Evolutionary conservation across 2,888 invertebrate genomes (phyloP).

Genomic region (Protonemura montana): DNA sequence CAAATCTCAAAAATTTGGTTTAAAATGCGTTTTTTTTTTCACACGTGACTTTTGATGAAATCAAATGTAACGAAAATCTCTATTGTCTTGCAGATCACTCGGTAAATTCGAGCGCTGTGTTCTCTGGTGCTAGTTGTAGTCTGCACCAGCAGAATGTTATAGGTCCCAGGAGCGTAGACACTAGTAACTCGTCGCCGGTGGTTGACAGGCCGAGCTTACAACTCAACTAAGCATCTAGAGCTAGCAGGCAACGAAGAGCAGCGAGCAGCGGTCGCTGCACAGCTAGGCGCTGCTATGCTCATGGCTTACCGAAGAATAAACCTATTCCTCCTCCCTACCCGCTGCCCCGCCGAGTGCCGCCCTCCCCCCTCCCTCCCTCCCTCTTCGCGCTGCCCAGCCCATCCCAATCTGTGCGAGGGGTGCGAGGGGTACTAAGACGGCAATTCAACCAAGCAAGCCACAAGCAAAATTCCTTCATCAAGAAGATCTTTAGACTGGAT

Average conservation of each 20-base stretch:
- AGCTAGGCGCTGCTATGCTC: conserved; percentile 34
- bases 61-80: not conserved
- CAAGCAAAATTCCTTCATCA: conserved; percentile 45
- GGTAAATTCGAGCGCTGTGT: not conserved
- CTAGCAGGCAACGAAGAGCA: conserved; percentile 41
- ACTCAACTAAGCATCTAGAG: conserved; percentile 58
- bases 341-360: not conserved
- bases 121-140: not conserved
- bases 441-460: conserved; percentile 44
- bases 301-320: conserved; percentile 12
- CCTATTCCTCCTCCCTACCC: conserved; percentile 36
- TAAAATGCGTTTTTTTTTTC: not conserved
- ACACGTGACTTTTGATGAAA: not conserved
- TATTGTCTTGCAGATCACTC: not conserved
- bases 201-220: conserved; percentile 62
- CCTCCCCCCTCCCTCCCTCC: conserved; percentile 34
- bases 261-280: conserved; percentile 33
- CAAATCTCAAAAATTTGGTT: not conserved
- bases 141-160: conserved; percentile 4
- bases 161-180: conserved; percentile 10
- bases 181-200: conserved; percentile 49
- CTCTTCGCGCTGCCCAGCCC: conserved; percentile 28
- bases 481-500: conserved; percentile 40
- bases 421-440: conserved; percentile 10
- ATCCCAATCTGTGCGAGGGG: conserved; percentile 40